These are phyloP conservation scores for Casuarius casuarius DNA, from an alignment of 2,113 vertebrate species.

Conservation along the genomic window DNA sequence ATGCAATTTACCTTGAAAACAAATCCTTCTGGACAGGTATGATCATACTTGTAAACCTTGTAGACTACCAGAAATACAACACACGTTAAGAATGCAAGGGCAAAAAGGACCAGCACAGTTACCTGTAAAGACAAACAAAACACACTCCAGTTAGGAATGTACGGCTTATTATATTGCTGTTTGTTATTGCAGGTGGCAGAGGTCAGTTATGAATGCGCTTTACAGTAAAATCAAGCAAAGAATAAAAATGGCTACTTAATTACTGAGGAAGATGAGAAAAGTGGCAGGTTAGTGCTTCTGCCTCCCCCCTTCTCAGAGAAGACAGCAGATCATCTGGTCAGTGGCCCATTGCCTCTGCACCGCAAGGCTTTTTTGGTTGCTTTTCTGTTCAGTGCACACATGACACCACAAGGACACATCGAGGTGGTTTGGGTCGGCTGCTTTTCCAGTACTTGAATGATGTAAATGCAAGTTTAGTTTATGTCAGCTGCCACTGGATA, in stretches of 20 bases:
- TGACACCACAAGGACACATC: background rate
- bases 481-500: background rate
- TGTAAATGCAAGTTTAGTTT: background rate
- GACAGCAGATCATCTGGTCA: background rate
- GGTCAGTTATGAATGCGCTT: background rate
- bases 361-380: background rate
- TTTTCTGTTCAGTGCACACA: background rate
- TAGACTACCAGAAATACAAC: slow-evolving; percentile 97
- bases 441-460: background rate
- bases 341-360: background rate
- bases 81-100: slow-evolving; percentile 93
- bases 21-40: slow-evolving; percentile 92
- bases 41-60: slow-evolving; percentile 97
- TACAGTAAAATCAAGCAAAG: background rate
- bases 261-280: background rate
- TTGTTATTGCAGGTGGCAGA: background rate
- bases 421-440: background rate
- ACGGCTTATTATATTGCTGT: background rate
- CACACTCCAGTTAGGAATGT: background rate
- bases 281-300: background rate
- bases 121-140: slow-evolving; percentile 78
- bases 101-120: slow-evolving; percentile 92
- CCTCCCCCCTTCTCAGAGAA: background rate
- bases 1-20: slow-evolving; percentile 85
- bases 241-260: background rate